Base-by-base conservation (phyloP, 37 sponge, comb jelly and placozoan species). In the Mnemiopsis leidyi region DNA sequence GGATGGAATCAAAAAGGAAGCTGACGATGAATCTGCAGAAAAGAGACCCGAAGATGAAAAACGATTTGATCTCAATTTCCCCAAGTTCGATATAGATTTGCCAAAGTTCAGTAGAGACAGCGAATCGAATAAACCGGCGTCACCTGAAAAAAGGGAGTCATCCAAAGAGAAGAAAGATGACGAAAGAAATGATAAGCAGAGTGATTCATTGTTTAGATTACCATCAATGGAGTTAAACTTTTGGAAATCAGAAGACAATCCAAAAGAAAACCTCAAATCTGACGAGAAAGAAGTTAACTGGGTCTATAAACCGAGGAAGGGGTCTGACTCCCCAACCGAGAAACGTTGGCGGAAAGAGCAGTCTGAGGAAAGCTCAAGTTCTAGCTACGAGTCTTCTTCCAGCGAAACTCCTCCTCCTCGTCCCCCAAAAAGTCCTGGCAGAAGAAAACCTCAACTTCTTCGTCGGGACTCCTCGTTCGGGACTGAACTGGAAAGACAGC, bases 381-480 rank as follows among this genome's bases (percentile, higher is more conserved):
- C n/a, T 71, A 23, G 21, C n/a, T 23, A 25, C 75, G 26, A n/a
- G 26, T 13, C 5, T 23, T 71, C 75, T 5, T 71, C 75, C 3
- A 23, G n/a, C 75, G 3, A 5, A 23, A 18, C n/a, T 5, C 7
- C 75, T 28, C 75, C 75, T 29, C 75, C 75, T 29, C 75, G n/a
- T 29, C 75, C 75, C 5, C 25, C 25, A 2, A 71, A 71, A 71
- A 28, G 5, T 28, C 75, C 21, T 18, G 75, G 26, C 75, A 18
- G 20, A 29, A 71, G 30, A 23, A 71, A 71, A 71, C 75, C 30
- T 23, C 7, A n/a, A 13, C 30, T 71, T 71, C 30, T 18, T 25
- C 75, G 75, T 18, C 75, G 75, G 20, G 75, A 71, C 75, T 71
- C 75, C n/a, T 71, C 75, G n/a, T 71, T 71, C 75, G 75, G 20